Conservation (phyloP, 2,888 invertebrate species). For the Cephonodes hylas region DNA sequence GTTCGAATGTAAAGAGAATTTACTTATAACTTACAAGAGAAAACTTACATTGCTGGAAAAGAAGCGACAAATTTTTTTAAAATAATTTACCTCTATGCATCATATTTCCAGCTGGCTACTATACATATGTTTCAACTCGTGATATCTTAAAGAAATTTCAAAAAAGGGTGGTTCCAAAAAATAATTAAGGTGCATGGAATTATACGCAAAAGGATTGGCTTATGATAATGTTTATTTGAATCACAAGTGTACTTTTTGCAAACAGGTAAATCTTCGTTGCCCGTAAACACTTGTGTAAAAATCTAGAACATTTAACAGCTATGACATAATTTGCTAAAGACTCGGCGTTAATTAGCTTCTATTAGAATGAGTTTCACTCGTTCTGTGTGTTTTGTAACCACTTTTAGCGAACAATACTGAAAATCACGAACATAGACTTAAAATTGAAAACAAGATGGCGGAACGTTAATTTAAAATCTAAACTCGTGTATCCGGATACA, state of each 20-base stretch:
- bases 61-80: too few species aligned
- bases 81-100: not conserved
- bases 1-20: not conserved
- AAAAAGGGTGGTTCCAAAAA: too few species aligned
- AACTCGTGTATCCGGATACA: not conserved
- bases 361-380: slow-evolving; percentile 30
- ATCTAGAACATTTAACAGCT: slow-evolving; percentile 1
- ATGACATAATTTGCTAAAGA: slow-evolving; percentile 29
- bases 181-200: too few species aligned
- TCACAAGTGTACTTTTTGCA: not conserved
- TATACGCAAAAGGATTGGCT: too few species aligned
- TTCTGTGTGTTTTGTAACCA: slow-evolving; percentile 4
- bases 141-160: too few species aligned
- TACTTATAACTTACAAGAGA: too few species aligned
- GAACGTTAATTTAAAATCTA: too few species aligned
- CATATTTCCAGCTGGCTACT: too few species aligned
- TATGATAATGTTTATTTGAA: not conserved
- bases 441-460: not conserved
- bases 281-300: not conserved
- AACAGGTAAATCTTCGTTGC: not conserved
- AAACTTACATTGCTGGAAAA: too few species aligned
- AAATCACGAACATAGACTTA: too few species aligned
- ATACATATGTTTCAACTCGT: too few species aligned
- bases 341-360: slow-evolving; percentile 31
- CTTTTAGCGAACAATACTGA: too few species aligned